These are phyloP conservation scores for Saccopteryx leptura DNA, from an alignment of 2,113 vertebrate genomes.

Conservation along the genomic window DNA sequence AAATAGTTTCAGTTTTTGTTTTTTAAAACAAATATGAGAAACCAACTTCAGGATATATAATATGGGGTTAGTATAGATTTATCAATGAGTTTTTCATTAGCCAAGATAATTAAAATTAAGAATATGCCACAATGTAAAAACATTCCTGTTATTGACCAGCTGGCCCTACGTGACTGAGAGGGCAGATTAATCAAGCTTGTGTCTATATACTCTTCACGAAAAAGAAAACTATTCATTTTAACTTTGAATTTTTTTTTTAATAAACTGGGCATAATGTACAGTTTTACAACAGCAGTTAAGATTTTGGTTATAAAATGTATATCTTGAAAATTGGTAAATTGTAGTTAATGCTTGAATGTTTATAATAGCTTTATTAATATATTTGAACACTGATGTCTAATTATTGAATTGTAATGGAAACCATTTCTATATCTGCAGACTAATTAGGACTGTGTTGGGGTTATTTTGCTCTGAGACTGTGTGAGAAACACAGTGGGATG, in stretches of 20 bases:
- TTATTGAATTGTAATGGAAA: constrained; percentile 24
- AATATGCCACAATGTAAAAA: neutral
- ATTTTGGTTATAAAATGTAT: neutral
- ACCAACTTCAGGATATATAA: neutral
- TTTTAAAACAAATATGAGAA: neutral
- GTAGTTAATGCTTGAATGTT: neutral
- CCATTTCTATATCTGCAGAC: neutral
- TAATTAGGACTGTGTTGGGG: neutral
- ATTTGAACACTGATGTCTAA: neutral
- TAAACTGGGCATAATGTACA: neutral
- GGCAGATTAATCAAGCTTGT: neutral
- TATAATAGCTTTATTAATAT: neutral
- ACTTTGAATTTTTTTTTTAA: neutral
- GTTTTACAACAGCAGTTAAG: constrained; percentile 13
- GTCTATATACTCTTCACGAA: neutral
- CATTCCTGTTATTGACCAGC: neutral
- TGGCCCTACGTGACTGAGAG: neutral
- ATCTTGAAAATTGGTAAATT: constrained; percentile 25
- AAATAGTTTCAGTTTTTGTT: neutral
- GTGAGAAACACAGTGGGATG: neutral
- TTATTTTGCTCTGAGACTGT: neutral
- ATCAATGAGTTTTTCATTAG: constrained; percentile 45
- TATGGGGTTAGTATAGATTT: neutral
- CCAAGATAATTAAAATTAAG: neutral
- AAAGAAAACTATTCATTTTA: neutral